Conservation (phyloP, 2,888 invertebrate species). For the Agrotis exclamationis region DNA sequence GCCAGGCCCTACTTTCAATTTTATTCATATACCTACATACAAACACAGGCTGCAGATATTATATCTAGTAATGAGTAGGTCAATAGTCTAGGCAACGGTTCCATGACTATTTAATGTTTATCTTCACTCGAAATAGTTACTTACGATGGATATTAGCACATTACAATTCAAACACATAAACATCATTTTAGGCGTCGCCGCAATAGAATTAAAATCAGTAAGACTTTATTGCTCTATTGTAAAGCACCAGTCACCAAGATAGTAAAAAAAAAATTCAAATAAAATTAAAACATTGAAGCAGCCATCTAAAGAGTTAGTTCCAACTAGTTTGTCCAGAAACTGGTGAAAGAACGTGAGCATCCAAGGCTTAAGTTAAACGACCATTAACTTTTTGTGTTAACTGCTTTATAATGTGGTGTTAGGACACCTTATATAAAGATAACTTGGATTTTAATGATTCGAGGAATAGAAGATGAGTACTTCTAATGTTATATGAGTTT, state of each 20-base stretch:
- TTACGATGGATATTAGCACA: no score
- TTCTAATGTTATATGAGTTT: constrained; percentile 1
- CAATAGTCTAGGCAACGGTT: background rate
- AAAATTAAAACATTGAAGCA: background rate
- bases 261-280: no score
- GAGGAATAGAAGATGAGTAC: background rate
- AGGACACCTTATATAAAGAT: constrained; percentile 29
- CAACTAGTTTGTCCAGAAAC: constrained; percentile 35
- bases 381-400: constrained; percentile 40
- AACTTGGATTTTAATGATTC: constrained; percentile 24
- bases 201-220: no score
- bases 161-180: no score
- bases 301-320: background rate
- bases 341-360: constrained; percentile 47
- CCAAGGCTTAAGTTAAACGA: constrained; percentile 36
- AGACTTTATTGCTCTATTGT: no score
- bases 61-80: background rate
- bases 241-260: background rate
- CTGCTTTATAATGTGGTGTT: constrained; percentile 39
- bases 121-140: background rate
- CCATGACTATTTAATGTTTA: background rate
- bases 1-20: constrained; percentile 21
- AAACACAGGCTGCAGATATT: background rate
- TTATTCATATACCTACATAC: background rate
- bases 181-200: no score